phyloP scores from a whole-genome alignment of 1,140 invertebrate species.

The Hyposmocoma kahamanoa region DNA sequence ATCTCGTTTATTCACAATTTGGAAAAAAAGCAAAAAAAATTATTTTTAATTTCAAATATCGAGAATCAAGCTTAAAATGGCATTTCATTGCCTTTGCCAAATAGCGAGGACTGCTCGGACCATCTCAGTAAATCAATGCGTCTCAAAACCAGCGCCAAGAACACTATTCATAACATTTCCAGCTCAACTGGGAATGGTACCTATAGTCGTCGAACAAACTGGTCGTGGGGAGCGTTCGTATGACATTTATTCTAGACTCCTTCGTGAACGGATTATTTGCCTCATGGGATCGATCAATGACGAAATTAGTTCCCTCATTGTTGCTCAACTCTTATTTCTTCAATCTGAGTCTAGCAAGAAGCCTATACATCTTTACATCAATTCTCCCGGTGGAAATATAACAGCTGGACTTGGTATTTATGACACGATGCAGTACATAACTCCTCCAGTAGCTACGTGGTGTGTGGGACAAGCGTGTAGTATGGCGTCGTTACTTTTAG shows the following conservation, averaged over 20 bases:
- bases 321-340: conserved; percentile 88
- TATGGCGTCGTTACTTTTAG: conserved; percentile 96
- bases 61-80: not conserved
- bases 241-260: conserved; percentile 87
- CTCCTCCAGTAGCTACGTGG: conserved; percentile 98
- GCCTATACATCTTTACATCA: conserved; percentile 99
- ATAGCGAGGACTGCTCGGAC: not conserved
- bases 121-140: conserved; percentile 7
- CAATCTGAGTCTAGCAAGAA: conserved; percentile 97
- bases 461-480: conserved; percentile 98
- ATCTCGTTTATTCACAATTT: too few species aligned
- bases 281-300: conserved; percentile 86
- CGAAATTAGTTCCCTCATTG: conserved; percentile 82
- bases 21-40: too few species aligned
- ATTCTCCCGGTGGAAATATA: conserved; percentile 93
- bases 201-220: conserved; percentile 88
- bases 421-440: conserved; percentile 99
- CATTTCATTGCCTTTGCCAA: not conserved
- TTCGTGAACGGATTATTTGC: conserved; percentile 89
- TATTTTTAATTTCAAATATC: not conserved
- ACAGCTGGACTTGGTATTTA: conserved; percentile 98
- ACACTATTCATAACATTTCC: conserved; percentile 33
- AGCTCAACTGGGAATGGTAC: conserved; percentile 70
- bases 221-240: conserved; percentile 86
- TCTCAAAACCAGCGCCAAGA: conserved; percentile 25